A percentile compares a stretch with the other conserved stretches of the same genome.
Evolutionary conservation across 23 tunicate species (phyloP).

Genomic region (Halocynthia aurantium): DNA sequence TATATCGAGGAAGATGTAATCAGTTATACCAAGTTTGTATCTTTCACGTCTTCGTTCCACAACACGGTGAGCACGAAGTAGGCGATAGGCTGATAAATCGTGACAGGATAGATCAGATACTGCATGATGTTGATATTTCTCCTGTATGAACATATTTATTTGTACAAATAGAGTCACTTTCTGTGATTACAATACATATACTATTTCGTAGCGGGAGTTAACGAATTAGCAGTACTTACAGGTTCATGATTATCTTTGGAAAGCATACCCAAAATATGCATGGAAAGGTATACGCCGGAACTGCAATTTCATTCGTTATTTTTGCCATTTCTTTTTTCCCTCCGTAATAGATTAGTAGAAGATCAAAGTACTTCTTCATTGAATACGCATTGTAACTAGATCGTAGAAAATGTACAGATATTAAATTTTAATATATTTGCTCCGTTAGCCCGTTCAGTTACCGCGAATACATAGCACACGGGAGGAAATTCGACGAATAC

Average conservation of each 20-base stretch:
- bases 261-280: constrained; percentile 47
- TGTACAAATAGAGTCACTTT: neutral
- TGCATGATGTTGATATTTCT: constrained; percentile 38
- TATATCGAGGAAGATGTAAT: neutral
- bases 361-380: constrained; percentile 47
- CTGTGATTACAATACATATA: no score
- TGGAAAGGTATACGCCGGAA: constrained; percentile 46
- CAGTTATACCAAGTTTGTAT: neutral
- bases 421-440: no score
- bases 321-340: constrained; percentile 51
- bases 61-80: constrained; percentile 46
- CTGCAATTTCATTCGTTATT: constrained; percentile 19
- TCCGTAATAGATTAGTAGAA: constrained; percentile 39
- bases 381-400: constrained; percentile 41
- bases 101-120: constrained; percentile 35
- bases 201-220: no score
- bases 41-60: constrained; percentile 26
- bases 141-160: constrained; percentile 15
- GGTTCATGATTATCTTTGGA: constrained; percentile 47
- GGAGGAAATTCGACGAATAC: no score
- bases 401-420: no score
- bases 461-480: no score
- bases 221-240: constrained; percentile 35
- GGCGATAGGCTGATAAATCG: constrained; percentile 38
- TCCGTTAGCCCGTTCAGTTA: no score